Evolutionary conservation across 2,797 vertebrate genomes (phyloP).

Genomic region (Betta splendens): DNA sequence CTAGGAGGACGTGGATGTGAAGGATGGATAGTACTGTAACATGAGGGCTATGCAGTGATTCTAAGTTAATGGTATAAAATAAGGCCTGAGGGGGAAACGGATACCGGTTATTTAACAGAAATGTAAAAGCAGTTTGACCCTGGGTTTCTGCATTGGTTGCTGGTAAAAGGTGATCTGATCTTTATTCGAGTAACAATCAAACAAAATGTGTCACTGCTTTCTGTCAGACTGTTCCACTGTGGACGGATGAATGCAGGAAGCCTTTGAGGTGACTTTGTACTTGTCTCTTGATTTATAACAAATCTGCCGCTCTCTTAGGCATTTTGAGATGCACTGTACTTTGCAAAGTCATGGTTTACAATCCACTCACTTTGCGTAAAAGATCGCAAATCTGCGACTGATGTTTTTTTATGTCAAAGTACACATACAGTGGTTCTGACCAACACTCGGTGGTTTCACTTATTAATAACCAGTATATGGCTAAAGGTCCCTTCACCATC

Average conservation of each 20-base stretch:
- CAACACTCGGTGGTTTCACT: too few species aligned
- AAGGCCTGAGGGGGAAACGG: not conserved
- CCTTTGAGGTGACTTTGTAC: not conserved
- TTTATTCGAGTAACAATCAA: not conserved
- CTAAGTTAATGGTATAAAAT: constrained; percentile 12
- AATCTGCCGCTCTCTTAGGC: too few species aligned
- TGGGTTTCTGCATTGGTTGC: too few species aligned
- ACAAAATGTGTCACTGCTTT: not conserved
- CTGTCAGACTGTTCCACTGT: not conserved
- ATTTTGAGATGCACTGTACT: too few species aligned
- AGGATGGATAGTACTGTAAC: not conserved
- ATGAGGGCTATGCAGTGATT: constrained; percentile 1
- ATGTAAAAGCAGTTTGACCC: not conserved
- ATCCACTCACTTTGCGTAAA: too few species aligned
- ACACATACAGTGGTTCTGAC: too few species aligned
- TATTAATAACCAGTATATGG: too few species aligned
- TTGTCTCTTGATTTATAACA: not conserved
- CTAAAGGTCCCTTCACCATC: too few species aligned
- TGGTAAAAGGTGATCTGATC: not conserved
- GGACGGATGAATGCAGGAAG: not conserved
- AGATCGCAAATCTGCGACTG: too few species aligned
- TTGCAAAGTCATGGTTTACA: too few species aligned
- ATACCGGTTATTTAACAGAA: constrained; percentile 17
- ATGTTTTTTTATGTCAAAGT: too few species aligned
- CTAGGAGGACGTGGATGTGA: not conserved